Base-by-base conservation (phyloP, 37 sponge, comb jelly and placozoan species). In the Agelas oroides region DNA sequence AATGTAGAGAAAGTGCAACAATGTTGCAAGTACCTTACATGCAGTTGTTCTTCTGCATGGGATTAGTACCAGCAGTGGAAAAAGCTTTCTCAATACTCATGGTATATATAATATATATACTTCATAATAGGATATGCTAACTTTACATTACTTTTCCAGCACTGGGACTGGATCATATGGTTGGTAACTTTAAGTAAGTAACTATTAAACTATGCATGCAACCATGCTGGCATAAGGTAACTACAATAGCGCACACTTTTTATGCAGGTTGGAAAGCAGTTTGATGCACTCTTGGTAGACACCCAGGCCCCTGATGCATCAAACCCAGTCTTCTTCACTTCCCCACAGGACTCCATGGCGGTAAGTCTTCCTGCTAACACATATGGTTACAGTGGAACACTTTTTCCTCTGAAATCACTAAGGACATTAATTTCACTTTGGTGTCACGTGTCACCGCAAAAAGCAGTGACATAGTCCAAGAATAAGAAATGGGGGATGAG, bases 251-350 rank as follows among this genome's bases (percentile, higher is more conserved):
- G 6, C 8, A 3, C 63, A 54, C 40, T 64, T 12, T 31, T 1
- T 33, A 16, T 53, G 13, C 66, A 82, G 83, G 92, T 86, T 37
- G 92, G 92, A 38, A 92, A 92, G 65, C 68, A 92, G 71, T 89
- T 92, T 83, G 92, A 92, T 87, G 92, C 92, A 53, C 79, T 92
- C 1, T 23, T 92, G 15, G 53, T 92, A 5, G 87, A 83, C 53
- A 80, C 80, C 20, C 32, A 20, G 21, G 91, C 82, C 17, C 81
- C 81, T 23, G 23, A 59, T 36, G 64, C 71, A 41, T 58, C 62
- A 35, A 14, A 63, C 64, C 78, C 77, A 0, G 79, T 78, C 31
- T 92, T 92, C 83, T 87, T 87, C 35, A 46, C 61, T 1, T 82
- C 76, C 55, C 18, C 71, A 24, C 30, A 60, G n/a, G 84, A 86